Evolutionary conservation across 2,797 vertebrate genomes (phyloP), one percentile per base, ranked within the genome.

Genomic region (Hippopotamyrus pictus): DNA sequence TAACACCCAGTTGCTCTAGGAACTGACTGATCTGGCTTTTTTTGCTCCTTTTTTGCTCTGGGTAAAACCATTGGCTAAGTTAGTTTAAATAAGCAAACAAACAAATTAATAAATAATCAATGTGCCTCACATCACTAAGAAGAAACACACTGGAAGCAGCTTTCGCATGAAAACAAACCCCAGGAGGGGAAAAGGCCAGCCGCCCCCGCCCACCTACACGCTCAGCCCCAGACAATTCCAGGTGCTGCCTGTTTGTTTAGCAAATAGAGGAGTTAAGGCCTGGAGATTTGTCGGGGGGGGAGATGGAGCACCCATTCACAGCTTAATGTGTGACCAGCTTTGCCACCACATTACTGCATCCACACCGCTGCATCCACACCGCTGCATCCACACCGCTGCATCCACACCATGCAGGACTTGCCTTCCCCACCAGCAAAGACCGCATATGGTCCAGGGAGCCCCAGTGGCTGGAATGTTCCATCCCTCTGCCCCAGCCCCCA

Each of bases 401-500:
- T n/a, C 11, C 69, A 3, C n/a, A n/a, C 59, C 1, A 3, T 19
- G 5, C 46, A 88, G 69, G 50, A 54, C 48, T 54, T 82, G 29
- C 19, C 82, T 17, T 3, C 88, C 69, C 12, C 9, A 17, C 92
- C 92, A 93, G 94, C 94, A 95, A 92, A 93, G 92, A 91, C 92
- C 92, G 94, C 90, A 90, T 93, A 93, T 94, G 95, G 93, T 93
- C 93, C 94, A 93, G 93, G 94, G 92, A 94, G 93, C 93, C 84
- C 11, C 29, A 5, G 44, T 79, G 29, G 2, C 12, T 14, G 14
- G n/a, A 50, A 57, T 25, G 51, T 82, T 41, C 69, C 12, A 22
- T 8, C 11, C 33, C 69, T 41, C 12, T 37, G 69, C 14, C 14
- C 69, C 69, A 37, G 73, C 14, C 73, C 73, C 73, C 73, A 76